phyloP scores from a whole-genome alignment of 35 echinoderm and acorn worm genomes.

The Apostichopus californicus region DNA sequence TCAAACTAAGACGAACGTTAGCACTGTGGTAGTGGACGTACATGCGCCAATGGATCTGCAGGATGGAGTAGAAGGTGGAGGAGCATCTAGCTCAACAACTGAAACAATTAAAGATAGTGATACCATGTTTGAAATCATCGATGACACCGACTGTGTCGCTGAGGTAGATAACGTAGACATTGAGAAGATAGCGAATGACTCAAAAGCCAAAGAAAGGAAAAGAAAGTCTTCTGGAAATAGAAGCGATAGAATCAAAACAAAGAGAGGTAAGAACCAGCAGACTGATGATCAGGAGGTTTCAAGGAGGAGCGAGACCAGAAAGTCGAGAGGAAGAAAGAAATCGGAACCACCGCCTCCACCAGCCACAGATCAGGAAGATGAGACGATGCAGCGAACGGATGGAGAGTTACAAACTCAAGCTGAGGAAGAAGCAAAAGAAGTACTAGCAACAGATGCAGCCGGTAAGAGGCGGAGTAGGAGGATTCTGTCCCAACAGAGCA shows the following conservation, averaged over 20 bases:
- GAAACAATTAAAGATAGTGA: background rate
- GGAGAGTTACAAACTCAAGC: background rate
- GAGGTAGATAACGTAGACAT: background rate
- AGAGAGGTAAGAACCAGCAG: background rate
- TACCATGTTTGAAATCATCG: background rate
- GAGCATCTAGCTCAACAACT: background rate
- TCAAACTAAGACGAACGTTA: background rate
- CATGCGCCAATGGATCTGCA: background rate
- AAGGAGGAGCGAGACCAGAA: constrained; percentile 1
- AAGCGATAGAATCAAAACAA: background rate
- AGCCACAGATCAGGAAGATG: background rate
- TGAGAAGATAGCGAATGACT: background rate
- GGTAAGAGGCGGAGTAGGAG: background rate
- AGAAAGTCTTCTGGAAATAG: background rate
- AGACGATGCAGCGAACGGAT: background rate
- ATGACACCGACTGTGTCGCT: background rate
- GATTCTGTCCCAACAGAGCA: background rate
- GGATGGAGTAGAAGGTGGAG: background rate
- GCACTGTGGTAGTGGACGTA: background rate
- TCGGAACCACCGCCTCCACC: background rate
- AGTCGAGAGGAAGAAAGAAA: background rate
- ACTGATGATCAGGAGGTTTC: background rate
- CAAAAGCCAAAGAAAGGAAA: background rate
- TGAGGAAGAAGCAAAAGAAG: background rate
- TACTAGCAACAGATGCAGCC: background rate